Evolutionary conservation across 2,888 invertebrate genomes (phyloP), one percentile per base, ranked within the genome.

Genomic region (Phytoseiulus persimilis): DNA sequence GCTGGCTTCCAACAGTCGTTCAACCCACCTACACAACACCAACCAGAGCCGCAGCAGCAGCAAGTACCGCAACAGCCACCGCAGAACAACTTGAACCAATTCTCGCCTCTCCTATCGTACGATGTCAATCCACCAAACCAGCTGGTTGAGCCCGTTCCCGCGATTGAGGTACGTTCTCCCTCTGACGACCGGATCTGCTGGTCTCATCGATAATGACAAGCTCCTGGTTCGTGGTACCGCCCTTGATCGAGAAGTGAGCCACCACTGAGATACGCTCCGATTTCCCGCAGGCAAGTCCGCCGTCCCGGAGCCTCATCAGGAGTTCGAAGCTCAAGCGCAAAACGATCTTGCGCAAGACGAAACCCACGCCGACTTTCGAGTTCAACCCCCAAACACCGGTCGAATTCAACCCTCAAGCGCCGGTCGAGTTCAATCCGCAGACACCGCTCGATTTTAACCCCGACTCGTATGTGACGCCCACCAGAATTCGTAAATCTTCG

Each of bases 1-100:
- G 87, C 87, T 32, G 87, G 87, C 18, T 87, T 87, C 87, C 87
- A 87, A n/a, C 87, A 87, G 33, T 87, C 87, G 6, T 87, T 87
- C 87, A 87, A 87, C 18, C 87, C 87, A 9, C 87, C 87, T 11
- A 0, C 33, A 9, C 39, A 87, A 31, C 84, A 84, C 14, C 84
- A 84, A 84, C 31, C 0, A 14, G 6, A 83, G 83, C 83, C 83
- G 83, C 83, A 32, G 84, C 84, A 32, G 31, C 84, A 28, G 3
- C 84, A 14, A 32, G 32, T 31, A 31, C 84, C 84, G 28, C 84
- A 23, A 83, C 84, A n/a, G 31, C 32, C 31, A 84, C 84, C 0
- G 2, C 87, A 87, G 45, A 87, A 33, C 32, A n/a, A 39, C 39
- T 11, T n/a, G 39, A 33, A 87, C 5, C 31, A 31, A 23, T 87